Conservation (phyloP, 2,888 invertebrate species). For the Seira musarum region DNA sequence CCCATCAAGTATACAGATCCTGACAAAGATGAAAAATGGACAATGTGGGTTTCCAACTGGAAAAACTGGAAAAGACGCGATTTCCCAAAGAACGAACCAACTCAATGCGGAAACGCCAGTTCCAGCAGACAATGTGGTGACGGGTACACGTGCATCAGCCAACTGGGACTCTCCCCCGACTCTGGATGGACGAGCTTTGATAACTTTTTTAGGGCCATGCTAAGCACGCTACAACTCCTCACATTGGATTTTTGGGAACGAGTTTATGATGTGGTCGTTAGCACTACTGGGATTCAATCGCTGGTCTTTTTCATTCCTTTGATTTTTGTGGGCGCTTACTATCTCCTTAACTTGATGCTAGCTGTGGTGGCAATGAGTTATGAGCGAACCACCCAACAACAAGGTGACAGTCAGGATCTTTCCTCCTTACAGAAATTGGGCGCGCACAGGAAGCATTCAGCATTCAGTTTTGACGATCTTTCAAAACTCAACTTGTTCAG, state of each 20-base stretch:
- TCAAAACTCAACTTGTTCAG: conserved; percentile 61
- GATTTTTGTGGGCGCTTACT: conserved; percentile 98
- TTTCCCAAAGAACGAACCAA: conserved; percentile 80
- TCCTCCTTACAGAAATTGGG: conserved; percentile 82
- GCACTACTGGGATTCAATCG: conserved; percentile 31
- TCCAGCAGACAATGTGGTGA: conserved; percentile 80
- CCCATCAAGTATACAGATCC: conserved; percentile 72
- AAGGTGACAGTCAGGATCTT: conserved; percentile 59
- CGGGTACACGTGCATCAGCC: conserved; percentile 86
- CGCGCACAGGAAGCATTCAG: conserved; percentile 93
- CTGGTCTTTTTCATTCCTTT: conserved; percentile 91
- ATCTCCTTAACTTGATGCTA: conserved; percentile 93
- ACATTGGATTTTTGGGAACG: conserved; percentile 99
- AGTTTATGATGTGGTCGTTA: conserved; percentile 91
- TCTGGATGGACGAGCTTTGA: conserved; percentile 98
- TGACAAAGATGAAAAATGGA: conserved; percentile 72
- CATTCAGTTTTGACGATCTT: conserved; percentile 86
- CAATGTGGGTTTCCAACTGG: conserved; percentile 80
- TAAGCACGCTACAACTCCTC: conserved; percentile 96
- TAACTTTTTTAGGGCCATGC: conserved; percentile 97
- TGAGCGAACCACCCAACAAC: conserved; percentile 85
- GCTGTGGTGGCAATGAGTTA: conserved; percentile 98
- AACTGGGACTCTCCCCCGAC: conserved; percentile 93
- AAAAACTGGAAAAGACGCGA: conserved; percentile 79
- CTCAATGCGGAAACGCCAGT: conserved; percentile 90